Evolutionary conservation across 2,888 invertebrate genomes (phyloP), one percentile per base, ranked within the genome.

Genomic region (Charanyca ferruginea): DNA sequence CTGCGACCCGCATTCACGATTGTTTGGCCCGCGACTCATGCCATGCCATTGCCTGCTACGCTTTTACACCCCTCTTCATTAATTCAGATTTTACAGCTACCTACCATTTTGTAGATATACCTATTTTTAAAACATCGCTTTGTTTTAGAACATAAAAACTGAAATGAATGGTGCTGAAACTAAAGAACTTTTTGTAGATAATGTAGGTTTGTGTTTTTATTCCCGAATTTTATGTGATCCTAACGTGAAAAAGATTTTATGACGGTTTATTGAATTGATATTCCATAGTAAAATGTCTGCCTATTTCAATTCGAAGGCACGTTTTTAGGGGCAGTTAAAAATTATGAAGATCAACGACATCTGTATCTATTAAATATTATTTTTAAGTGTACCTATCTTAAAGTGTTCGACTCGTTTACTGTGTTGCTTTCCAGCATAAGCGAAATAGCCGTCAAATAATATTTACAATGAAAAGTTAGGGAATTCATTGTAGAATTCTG

Each of bases 1-100:
- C 89, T 91, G 90, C 86, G 90, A 88, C 91, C 91, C 89, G 91
- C 84, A 90, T 91, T 89, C 85, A 81, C 85, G 86, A 92, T 93
- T 94, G 93, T 92, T 90, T 87, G 88, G 79, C 65, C 71, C 80
- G 69, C 82, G 84, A 87, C 85, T 88, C 84, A 79, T 83, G 80
- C 81, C 80, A 81, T 83, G 79, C 83, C 82, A 83, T 79, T 78
- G 79, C 67, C 73, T 66, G 70, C 75, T 70, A 74, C 73, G 77
- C 79, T 82, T 83, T 79, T 81, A 79, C 81, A 77, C 83, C 82
- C 82, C 77, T 73, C 84, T 83, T 83, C 85, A 87, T 88, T 90
- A 87, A 76, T 79, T 83, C 82, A 76, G 69, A 85, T 85, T 85
- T 83, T 79, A 83, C 73, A 69, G 5, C 53, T 42, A 61, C 62